A percentile compares a stretch with the other conserved stretches of the same genome.
Evolutionary conservation across 2,888 invertebrate genomes (phyloP).

Genomic region (Ectemnius lituratus): DNA sequence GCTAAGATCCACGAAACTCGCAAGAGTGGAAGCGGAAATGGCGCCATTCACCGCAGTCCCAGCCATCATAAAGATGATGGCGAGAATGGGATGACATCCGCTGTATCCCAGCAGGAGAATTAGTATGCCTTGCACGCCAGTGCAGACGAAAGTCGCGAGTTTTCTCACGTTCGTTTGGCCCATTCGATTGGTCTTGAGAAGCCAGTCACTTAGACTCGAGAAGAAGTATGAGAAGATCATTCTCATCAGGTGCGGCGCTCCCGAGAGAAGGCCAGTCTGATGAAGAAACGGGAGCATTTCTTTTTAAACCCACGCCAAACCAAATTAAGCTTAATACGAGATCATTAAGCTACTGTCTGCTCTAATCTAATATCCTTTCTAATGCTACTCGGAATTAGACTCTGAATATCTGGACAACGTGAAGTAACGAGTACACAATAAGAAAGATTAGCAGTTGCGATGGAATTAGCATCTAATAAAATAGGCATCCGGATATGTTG

Average conservation of each 20-base stretch:
- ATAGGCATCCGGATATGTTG: too few species aligned
- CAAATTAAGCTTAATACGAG: not conserved
- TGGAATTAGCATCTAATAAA: too few species aligned
- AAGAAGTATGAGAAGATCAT: conserved; percentile 81
- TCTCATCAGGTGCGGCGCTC: conserved; percentile 82
- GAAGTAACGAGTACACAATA: not conserved
- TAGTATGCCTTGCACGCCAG: conserved; percentile 82
- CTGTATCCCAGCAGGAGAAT: conserved; percentile 82
- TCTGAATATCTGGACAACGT: too few species aligned
- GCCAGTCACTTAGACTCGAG: conserved; percentile 81
- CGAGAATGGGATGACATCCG: conserved; percentile 82
- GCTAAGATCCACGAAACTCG: conserved; percentile 84
- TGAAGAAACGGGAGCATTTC: conserved; percentile 41
- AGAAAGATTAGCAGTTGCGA: not conserved
- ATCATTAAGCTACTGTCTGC: not conserved
- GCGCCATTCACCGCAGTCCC: conserved; percentile 84
- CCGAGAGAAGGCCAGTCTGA: conserved; percentile 83
- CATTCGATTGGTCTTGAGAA: conserved; percentile 80
- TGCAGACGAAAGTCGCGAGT: conserved; percentile 81
- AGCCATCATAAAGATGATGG: conserved; percentile 81
- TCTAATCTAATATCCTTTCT: too few species aligned
- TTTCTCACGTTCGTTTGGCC: conserved; percentile 83
- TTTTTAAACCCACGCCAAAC: too few species aligned
- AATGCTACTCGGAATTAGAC: too few species aligned
- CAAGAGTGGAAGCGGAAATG: conserved; percentile 83